Conservation (phyloP, 2,888 invertebrate genomes). For the Nephrotoma appendiculata region DNA sequence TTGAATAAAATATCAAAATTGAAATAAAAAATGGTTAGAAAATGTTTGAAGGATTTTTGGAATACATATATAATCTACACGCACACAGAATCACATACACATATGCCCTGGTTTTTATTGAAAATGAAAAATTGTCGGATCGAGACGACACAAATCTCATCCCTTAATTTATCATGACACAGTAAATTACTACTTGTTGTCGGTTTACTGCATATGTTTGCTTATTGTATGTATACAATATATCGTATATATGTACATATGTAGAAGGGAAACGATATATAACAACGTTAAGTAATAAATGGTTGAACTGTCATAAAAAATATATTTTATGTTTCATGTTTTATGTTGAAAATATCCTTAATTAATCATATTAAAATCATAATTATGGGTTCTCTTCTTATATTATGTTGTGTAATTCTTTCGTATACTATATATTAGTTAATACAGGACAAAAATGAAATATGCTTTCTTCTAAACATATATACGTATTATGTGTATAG, state of each 20-base stretch:
- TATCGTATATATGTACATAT: not conserved
- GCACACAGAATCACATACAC: not conserved
- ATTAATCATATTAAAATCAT: not conserved
- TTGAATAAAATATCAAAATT: not conserved
- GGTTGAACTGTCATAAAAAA: not conserved
- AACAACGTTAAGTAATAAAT: not conserved
- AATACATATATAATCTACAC: not conserved
- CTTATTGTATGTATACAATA: not conserved
- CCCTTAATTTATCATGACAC: not conserved
- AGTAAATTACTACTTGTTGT: not conserved
- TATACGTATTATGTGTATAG: not conserved
- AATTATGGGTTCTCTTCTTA: not conserved
- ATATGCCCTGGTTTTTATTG: not conserved
- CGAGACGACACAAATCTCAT: not conserved
- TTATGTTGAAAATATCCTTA: not conserved
- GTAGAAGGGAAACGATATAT: no score
- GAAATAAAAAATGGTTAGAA: not conserved
- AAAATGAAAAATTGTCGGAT: not conserved
- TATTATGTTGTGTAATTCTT: not conserved
- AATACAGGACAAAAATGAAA: not conserved
- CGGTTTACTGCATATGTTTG: not conserved
- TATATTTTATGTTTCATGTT: not conserved
- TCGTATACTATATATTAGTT: not conserved
- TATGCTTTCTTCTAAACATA: not conserved
- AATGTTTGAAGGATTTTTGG: not conserved